These are phyloP conservation scores for Prinia subflava DNA, from an alignment of 2,113 vertebrate genomes.

Conservation along the genomic window DNA sequence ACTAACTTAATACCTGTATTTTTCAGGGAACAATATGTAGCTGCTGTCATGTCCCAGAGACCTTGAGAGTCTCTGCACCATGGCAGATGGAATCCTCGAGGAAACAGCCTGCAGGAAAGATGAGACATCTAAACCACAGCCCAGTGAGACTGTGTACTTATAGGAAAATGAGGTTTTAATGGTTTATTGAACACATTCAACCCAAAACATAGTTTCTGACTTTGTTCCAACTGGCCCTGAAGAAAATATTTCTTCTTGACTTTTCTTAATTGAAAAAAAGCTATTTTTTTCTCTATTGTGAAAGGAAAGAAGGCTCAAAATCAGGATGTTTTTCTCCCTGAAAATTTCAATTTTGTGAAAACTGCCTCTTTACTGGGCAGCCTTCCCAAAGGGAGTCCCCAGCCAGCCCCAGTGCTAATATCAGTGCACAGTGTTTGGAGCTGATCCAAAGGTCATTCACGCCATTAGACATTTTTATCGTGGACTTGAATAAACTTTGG, in stretches of 20 bases:
- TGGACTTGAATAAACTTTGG: conserved; percentile 63
- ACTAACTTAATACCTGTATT: background rate
- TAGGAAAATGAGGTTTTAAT: conserved; percentile 37
- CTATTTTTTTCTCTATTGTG: conserved; percentile 13
- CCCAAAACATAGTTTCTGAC: conserved; percentile 19
- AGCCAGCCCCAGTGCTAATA: conserved; percentile 44
- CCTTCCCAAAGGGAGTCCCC: conserved; percentile 58
- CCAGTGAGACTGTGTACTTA: background rate
- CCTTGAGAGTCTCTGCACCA: background rate
- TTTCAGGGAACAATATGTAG: background rate
- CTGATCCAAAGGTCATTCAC: conserved; percentile 55
- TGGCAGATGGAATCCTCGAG: background rate
- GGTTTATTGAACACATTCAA: conserved; percentile 43
- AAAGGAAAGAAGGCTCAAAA: conserved; percentile 3
- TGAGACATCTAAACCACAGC: conserved; percentile 14
- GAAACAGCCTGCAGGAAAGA: background rate
- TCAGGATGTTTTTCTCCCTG: conserved; percentile 37
- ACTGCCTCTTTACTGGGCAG: conserved; percentile 36
- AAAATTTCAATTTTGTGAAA: conserved; percentile 49
- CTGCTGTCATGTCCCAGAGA: background rate
- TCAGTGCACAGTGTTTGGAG: conserved; percentile 48
- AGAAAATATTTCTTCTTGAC: conserved; percentile 5
- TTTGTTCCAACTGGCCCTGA: conserved; percentile 11
- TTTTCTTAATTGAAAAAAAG: background rate
- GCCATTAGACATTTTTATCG: conserved; percentile 45